These are phyloP conservation scores for Eristalis pertinax DNA, from an alignment of 2,888 invertebrate species.

Conservation along the genomic window DNA sequence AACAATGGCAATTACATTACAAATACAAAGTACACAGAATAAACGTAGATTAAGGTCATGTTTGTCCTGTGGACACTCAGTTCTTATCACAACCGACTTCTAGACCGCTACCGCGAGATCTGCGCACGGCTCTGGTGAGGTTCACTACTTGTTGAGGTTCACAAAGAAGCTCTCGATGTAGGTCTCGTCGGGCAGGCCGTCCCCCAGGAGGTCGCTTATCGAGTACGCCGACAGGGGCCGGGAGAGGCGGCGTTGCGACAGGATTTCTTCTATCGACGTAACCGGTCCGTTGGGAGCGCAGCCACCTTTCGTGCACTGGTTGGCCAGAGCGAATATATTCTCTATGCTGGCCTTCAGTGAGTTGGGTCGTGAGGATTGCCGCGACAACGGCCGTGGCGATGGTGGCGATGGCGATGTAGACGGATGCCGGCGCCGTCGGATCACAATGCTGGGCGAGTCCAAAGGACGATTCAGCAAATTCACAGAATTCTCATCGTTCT, in stretches of 20 bases:
- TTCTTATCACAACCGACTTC: constrained; percentile 68
- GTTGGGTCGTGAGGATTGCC: constrained; percentile 73
- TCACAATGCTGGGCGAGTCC: constrained; percentile 58
- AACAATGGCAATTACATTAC: constrained; percentile 33
- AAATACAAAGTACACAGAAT: not conserved
- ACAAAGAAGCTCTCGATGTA: constrained; percentile 64
- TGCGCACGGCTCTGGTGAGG: not conserved
- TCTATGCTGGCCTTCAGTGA: constrained; percentile 78
- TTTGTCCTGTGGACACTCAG: constrained; percentile 46
- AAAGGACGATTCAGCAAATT: constrained; percentile 76
- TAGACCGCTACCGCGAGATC: no score
- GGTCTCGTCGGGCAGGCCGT: constrained; percentile 69
- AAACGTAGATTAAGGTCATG: constrained; percentile 49
- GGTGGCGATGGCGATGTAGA: constrained; percentile 65
- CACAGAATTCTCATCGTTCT: constrained; percentile 77
- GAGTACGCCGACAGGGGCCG: constrained; percentile 80
- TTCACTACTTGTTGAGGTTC: constrained; percentile 52
- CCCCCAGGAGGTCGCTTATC: constrained; percentile 80
- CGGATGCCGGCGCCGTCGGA: constrained; percentile 69
- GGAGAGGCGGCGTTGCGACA: constrained; percentile 79
- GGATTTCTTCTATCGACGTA: constrained; percentile 80
- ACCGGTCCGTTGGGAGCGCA: constrained; percentile 76
- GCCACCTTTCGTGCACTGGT: constrained; percentile 75
- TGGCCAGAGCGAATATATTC: constrained; percentile 79
- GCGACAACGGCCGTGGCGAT: constrained; percentile 37